Base-by-base conservation (phyloP, 1,140 invertebrate species). In the Hylyphantes graminicola region DNA sequence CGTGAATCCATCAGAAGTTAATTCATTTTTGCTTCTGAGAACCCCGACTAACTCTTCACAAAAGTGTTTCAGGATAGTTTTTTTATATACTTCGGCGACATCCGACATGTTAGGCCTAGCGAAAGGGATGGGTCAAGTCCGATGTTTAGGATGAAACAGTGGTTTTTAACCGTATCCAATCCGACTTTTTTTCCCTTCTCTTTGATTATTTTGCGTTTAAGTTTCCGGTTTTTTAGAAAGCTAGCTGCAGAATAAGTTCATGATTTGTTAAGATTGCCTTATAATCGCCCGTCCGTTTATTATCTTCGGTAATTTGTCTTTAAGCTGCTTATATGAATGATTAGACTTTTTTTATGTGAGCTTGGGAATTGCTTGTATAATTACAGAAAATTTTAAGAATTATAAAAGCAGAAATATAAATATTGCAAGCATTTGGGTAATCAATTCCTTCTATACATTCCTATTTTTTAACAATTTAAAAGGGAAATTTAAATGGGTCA, bases 101-200 rank as follows among this genome's bases (percentile, higher is more conserved):
- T 76, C 74, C 74, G 63, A 70, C 65, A 80, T 48, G 63, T 67
- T 67, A 48, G 76, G 51, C 15, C 51, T 50, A 54, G 54, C 65
- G 50, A 70, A 81, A 81, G 59, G 68, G 64, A 73, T 81, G 48
- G 64, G 57, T 61, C 12, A 68, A 35, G 54, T 19, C 19, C 21
- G 57, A 64, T 17, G 59, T 77, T 77, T 77, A 0, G 15, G 19
- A 13, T 54, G 5, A 51, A 55, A 55, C 54, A 53, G 21, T 53
- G 53, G 48, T 78, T 48, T 48, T 78, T 78, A 78, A 78, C 76
- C 50, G 76, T 55, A 35, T 78, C 63, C 63, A 65, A 78, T 78
- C 5, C 63, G 35, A 53, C 6, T 78, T 65, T 76, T 76, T 63
- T 63, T 48, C 3, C 64, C n/a, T 17, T 51, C 12, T 76, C 13